Conservation (phyloP, 2,888 invertebrate genomes). For the Helleia helle region DNA sequence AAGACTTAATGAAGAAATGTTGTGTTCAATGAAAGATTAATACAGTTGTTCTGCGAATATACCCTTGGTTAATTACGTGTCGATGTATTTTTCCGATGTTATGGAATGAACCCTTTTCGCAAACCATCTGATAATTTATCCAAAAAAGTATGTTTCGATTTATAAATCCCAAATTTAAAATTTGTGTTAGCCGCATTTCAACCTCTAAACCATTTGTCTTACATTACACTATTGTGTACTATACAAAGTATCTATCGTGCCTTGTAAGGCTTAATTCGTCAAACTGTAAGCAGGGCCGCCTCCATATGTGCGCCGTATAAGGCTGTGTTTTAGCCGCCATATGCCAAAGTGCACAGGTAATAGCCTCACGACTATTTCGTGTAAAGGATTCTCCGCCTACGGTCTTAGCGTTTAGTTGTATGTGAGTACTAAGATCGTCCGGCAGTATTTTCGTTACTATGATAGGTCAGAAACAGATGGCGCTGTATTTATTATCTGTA, state of each 20-base stretch:
- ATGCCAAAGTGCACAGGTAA: slow-evolving; percentile 35
- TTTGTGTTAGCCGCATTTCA: slow-evolving; percentile 7
- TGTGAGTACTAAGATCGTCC: neutral
- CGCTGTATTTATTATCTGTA: slow-evolving; percentile 53
- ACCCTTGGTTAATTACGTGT: no score
- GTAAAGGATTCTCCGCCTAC: slow-evolving; percentile 15
- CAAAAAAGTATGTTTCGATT: slow-evolving; percentile 5
- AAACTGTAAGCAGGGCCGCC: slow-evolving; percentile 34
- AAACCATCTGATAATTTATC: neutral
- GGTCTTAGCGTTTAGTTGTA: neutral
- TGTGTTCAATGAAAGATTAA: no score
- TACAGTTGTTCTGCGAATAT: no score
- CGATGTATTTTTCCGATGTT: no score
- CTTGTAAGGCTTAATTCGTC: slow-evolving; percentile 38
- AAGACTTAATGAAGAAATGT: no score
- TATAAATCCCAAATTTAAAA: neutral
- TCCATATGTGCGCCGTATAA: slow-evolving; percentile 51
- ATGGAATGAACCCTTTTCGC: no score
- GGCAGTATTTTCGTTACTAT: slow-evolving; percentile 13
- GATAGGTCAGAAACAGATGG: slow-evolving; percentile 48
- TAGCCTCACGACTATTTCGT: slow-evolving; percentile 11
- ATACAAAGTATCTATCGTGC: slow-evolving; percentile 30
- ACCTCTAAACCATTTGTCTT: slow-evolving; percentile 11
- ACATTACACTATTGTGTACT: slow-evolving; percentile 23
- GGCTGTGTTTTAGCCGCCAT: slow-evolving; percentile 58